Evolutionary conservation across 2,888 invertebrate species (phyloP), one percentile per base, ranked within the genome.

Genomic region (Toxonevra muliebris): DNA sequence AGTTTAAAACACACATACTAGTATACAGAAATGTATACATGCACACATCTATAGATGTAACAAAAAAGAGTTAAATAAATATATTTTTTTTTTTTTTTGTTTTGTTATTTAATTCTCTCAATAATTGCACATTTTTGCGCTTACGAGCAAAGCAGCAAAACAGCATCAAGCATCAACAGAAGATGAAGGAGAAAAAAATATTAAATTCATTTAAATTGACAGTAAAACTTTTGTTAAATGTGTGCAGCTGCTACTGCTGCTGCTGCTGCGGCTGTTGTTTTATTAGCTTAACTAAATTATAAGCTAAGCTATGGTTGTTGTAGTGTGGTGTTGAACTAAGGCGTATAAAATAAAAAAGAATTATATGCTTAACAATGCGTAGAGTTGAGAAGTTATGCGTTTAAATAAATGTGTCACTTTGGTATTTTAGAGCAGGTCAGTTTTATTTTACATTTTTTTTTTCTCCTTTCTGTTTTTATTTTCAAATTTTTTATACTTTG

Each of bases 391-490:
- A 5, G 8, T 15, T 7, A 8, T n/a, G 3, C n/a, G 30, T 30
- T 30, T 30, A 30, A 43, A 43, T 40, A 17, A 59, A 59, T 59
- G 59, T 59, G 59, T n/a, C 59, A 59, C 17, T 59, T 5, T 19
- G 20, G 59, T 40, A 59, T 59, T 59, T 59, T 59, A 13, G 45
- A 43, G 59, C 59, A 59, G 59, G n/a, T n/a, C 54, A n/a, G 54
- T 19, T 19, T 15, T 15, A 54, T 17, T 54, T 19, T 54, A 4
- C 15, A 12, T 48, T 48, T 48, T 15, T 13, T n/a, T n/a, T n/a
- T n/a, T n/a, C n/a, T n/a, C n/a, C n/a, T n/a, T n/a, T n/a, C n/a
- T n/a, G n/a, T n/a, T n/a, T n/a, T n/a, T n/a, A n/a, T n/a, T n/a
- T n/a, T n/a, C n/a, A 45, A 45, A 12, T 10, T 45, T 13, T 10